phyloP scores from a whole-genome alignment of 2,888 invertebrate genomes.

The Lamellibrachia satsuma region DNA sequence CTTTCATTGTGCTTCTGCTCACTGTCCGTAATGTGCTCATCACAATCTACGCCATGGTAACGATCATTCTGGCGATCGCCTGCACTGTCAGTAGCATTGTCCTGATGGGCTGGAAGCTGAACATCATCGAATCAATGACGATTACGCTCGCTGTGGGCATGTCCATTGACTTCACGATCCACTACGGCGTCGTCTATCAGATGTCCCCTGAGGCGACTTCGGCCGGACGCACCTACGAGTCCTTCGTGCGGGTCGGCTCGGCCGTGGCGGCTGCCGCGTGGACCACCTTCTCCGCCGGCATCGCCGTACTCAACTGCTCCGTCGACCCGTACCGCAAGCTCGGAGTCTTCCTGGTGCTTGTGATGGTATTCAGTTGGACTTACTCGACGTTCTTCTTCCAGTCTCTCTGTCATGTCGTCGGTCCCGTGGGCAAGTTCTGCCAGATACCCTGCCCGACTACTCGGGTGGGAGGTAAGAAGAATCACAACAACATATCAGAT shows the following conservation, averaged over 20 bases:
- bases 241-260: slow-evolving; percentile 74
- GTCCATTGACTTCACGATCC: slow-evolving; percentile 90
- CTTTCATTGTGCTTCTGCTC: slow-evolving; percentile 81
- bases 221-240: slow-evolving; percentile 64
- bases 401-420: slow-evolving; percentile 76
- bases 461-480: too few relatives aligned
- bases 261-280: slow-evolving; percentile 87
- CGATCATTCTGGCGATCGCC: slow-evolving; percentile 84
- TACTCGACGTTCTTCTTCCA: slow-evolving; percentile 67
- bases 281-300: slow-evolving; percentile 73
- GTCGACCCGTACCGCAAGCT: slow-evolving; percentile 70
- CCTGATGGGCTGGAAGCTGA: slow-evolving; percentile 83
- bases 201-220: slow-evolving; percentile 55
- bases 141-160: slow-evolving; percentile 92
- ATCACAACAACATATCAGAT: too few relatives aligned
- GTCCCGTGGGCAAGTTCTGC: slow-evolving; percentile 69
- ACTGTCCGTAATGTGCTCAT: slow-evolving; percentile 84
- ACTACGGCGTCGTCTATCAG: slow-evolving; percentile 84
- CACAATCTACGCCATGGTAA: slow-evolving; percentile 82
- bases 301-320: too few relatives aligned
- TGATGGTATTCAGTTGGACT: slow-evolving; percentile 87
- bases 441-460: not conserved
- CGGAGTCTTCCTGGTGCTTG: slow-evolving; percentile 85
- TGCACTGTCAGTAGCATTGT: slow-evolving; percentile 74
- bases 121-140: slow-evolving; percentile 92